A percentile compares a stretch with the other conserved stretches of the same genome.
Evolutionary conservation across 2,888 invertebrate genomes (phyloP).

Genomic region (Phymatocera aterrima): DNA sequence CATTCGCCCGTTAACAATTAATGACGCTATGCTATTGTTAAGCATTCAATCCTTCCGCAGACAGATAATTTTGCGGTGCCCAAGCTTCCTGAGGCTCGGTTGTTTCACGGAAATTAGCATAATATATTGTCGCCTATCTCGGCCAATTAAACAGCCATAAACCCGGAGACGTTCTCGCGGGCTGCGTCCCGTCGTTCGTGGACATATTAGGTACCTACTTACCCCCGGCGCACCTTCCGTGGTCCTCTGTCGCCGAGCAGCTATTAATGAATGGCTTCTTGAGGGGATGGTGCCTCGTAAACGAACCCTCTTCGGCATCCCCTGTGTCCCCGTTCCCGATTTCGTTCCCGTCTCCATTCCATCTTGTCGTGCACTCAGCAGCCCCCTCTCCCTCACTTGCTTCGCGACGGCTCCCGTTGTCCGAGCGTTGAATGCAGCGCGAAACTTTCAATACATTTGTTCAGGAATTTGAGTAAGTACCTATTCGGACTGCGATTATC

Average conservation of each 20-base stretch:
- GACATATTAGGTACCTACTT: conserved; percentile 55
- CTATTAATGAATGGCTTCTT: conserved; percentile 67
- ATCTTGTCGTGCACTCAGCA: neutral
- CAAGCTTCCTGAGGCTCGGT: neutral
- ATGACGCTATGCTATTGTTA: conserved; percentile 18
- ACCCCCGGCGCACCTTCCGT: conserved; percentile 48
- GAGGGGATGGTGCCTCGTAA: conserved; percentile 65
- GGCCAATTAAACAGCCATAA: conserved; percentile 66
- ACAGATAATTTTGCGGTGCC: conserved; percentile 38
- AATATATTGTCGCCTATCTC: conserved; percentile 64
- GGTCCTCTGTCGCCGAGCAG: conserved; percentile 60
- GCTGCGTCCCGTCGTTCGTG: conserved; percentile 52
- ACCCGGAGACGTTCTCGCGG: conserved; percentile 54
- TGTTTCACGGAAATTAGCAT: conserved; percentile 64
- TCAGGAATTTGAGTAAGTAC: too few relatives aligned
- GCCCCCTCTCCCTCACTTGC: conserved; percentile 49
- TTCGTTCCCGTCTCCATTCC: too few relatives aligned
- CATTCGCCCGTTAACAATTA: neutral
- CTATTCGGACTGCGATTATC: too few relatives aligned
- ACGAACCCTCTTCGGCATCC: conserved; percentile 59
- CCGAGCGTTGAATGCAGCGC: conserved; percentile 19
- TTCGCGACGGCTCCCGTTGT: conserved; percentile 42
- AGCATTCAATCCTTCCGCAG: conserved; percentile 36
- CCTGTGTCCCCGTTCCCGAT: neutral
- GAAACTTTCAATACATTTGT: too few relatives aligned